phyloP scores from a whole-genome alignment of 2,888 invertebrate species.

The Habrosyne pyritoides region DNA sequence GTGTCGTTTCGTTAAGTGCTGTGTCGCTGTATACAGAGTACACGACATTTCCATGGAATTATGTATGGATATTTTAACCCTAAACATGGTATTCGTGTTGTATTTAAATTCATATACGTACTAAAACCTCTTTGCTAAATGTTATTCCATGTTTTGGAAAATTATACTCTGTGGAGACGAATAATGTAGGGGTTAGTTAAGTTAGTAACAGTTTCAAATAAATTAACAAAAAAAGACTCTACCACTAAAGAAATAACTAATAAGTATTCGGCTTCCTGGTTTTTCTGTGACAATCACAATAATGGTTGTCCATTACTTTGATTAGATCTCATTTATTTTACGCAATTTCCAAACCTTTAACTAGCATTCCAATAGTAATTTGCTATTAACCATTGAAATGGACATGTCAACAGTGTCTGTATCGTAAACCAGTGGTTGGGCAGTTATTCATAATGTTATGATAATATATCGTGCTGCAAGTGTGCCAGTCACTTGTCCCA shows the following conservation, averaged over 20 bases:
- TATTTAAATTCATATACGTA: not conserved
- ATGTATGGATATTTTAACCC: not conserved
- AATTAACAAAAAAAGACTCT: no score
- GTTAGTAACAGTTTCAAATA: no score
- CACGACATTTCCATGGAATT: conserved; percentile 1
- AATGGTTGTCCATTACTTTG: no score
- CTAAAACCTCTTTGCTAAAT: not conserved
- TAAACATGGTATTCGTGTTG: not conserved
- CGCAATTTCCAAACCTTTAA: no score
- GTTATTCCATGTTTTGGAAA: not conserved
- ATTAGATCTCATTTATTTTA: no score
- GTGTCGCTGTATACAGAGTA: not conserved
- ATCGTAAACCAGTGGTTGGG: conserved; percentile 39
- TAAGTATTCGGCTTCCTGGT: no score
- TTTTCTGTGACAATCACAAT: no score
- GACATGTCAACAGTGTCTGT: conserved; percentile 14
- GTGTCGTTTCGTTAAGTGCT: conserved; percentile 8
- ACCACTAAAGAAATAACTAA: no score
- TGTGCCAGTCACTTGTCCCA: conserved; percentile 40
- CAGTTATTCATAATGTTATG: conserved; percentile 48
- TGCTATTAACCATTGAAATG: conserved; percentile 1
- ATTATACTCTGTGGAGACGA: not conserved
- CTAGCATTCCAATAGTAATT: not conserved
- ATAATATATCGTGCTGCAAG: conserved; percentile 40
- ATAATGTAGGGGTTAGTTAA: no score